Evolutionary conservation across 2,888 invertebrate genomes (phyloP), one percentile per base, ranked within the genome.

Genomic region (Synanthedon formicaeformis): DNA sequence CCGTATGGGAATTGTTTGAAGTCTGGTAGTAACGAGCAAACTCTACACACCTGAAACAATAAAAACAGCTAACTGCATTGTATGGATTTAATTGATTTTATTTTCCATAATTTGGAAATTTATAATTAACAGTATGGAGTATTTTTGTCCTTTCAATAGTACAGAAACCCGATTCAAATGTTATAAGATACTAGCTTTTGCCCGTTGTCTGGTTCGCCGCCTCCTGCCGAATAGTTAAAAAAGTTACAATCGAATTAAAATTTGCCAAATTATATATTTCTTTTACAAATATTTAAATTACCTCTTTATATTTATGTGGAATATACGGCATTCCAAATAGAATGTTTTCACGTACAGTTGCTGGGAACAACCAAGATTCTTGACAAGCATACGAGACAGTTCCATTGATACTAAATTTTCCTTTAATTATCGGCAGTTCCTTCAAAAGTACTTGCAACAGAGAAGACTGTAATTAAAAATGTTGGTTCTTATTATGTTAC

Each of bases 321-420:
- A 92, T 88, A 60, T 89, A 93, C 0, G 89, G 80, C 51, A 89
- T 75, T 0, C 96, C 96, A 74, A 97, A 96, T 1, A 93, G 66
- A 58, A 97, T 94, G 70, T 97, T 97, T 59, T 96, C 94, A 50
- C 93, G 81, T 1, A 97, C 89, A 1, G 93, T 92, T 0, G 89
- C 91, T 0, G 91, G 90, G 67, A 93, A 94, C 0, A 94, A 87
- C 96, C 96, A 97, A 0, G 96, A 90, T 64, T 96, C 94, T 73
- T 96, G 96, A 52, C 93, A 90, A 0, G 94, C 93, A 69, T 96
- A 96, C 0, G 93, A 92, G 5, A 93, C 8, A 1, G 64, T 84
- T 1, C 92, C 96, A 12, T 89, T 88, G 0, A 94, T 75, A 40
- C 82, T 81, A 1, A 94, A 67, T 4, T 71, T 81, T 1, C 96